Base-by-base conservation (phyloP, 1,140 invertebrate genomes). In the Magallana ariakensis region DNA sequence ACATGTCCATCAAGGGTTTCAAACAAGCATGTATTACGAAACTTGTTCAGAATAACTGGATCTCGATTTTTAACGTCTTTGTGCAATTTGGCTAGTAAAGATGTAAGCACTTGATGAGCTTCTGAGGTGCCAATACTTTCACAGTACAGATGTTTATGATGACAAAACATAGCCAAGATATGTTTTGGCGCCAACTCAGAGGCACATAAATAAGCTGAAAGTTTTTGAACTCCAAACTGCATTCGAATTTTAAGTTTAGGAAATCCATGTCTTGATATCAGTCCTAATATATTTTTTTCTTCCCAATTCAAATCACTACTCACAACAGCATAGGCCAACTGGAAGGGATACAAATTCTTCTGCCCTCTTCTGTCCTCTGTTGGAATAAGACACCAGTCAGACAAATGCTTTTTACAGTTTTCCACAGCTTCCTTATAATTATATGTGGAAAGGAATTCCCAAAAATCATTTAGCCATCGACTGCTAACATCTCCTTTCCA, bases 381-480 rank as follows among this genome's bases (percentile, higher is more conserved):
- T 11, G 66, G 66, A 70, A 70, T 26, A 26, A 70, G 66, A 22
- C 66, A 70, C 66, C 66, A 70, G 3, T 70, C 66, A 22, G 66
- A 70, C 19, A 70, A 26, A 26, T 70, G 9, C 7, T 9, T 1
- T 19, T 0, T 70, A 8, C 19, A 70, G 1, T 70, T 19, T 11
- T 70, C 11, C 10, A 26, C 66, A 26, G 19, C 19, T 11, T 70
- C 9, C 11, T 70, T 26, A 22, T 70, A 26, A 26, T 70, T 19
- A 70, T 33, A 33, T 33, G 33, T 33, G 11, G 66, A 19, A 26
- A 70, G 66, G 10, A 70, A 70, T 1, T 19, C 11, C 66, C 66
- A 70, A 19, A 70, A 19, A 11, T 70, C 66, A 11, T 70, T 11
- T 26, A 70, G 22, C 66, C 66, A 70, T 70, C 6, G 8, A 3